Percentiles rank a stretch among this genome's conserved stretches.
Evolutionary conservation across 1,140 invertebrate species (phyloP).

Genomic region (Nasonia giraulti): DNA sequence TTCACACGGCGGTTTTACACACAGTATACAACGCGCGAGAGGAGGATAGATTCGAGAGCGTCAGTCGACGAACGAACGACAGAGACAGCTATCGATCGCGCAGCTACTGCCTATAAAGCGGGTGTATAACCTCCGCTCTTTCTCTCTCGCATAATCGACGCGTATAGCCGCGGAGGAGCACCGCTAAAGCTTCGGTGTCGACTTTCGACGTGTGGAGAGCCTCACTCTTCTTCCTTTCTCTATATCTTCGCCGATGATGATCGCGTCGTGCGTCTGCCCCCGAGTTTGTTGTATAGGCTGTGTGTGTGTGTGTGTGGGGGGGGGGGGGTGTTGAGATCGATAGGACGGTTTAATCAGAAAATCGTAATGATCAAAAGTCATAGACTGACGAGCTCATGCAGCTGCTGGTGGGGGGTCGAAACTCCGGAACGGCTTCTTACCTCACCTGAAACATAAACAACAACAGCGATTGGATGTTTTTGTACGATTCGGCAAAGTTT

Average conservation of each 20-base stretch:
- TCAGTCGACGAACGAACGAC: conserved; percentile 5
- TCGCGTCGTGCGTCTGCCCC: background rate
- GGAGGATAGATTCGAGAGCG: background rate
- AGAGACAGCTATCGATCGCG: background rate
- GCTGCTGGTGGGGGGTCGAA: background rate
- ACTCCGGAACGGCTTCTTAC: background rate
- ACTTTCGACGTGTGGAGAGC: conserved; percentile 33
- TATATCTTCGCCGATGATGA: background rate
- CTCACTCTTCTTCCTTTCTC: background rate
- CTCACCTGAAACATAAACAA: conserved; percentile 32
- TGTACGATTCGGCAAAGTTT: background rate
- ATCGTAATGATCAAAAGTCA: no score
- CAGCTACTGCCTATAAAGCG: background rate
- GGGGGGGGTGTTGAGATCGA: no score
- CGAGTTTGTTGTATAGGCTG: no score
- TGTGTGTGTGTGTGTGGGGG: no score
- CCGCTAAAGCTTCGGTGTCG: conserved; percentile 40
- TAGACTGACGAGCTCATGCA: background rate
- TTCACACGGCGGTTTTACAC: background rate
- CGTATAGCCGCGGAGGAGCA: background rate
- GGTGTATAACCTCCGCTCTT: conserved; percentile 16
- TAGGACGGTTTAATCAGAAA: no score
- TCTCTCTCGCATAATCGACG: conserved; percentile 24
- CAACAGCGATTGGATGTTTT: background rate
- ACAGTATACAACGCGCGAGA: background rate